A percentile compares a stretch with the other conserved stretches of the same genome.
Evolutionary conservation across 2,888 invertebrate genomes (phyloP).

Genomic region (Pharmacophagus antenor): DNA sequence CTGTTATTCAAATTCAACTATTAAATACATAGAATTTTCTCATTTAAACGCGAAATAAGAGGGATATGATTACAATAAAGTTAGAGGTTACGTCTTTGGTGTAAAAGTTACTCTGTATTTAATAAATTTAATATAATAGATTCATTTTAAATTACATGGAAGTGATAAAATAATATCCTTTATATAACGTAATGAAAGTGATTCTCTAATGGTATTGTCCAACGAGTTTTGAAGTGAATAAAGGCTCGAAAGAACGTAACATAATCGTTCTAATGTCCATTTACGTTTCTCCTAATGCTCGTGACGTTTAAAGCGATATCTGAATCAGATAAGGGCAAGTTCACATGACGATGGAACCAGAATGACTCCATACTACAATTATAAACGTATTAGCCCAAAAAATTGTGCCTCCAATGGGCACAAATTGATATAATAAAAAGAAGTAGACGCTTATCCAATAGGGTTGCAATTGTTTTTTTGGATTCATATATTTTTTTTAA

Average conservation of each 20-base stretch:
- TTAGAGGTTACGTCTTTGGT: too few species aligned
- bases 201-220: conserved; percentile 15
- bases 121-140: too few species aligned
- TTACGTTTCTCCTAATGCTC: conserved; percentile 57
- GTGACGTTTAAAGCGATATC: conserved; percentile 44
- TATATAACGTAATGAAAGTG: not conserved
- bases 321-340: conserved; percentile 66
- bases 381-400: conserved; percentile 78
- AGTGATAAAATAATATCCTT: not conserved
- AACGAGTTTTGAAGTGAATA: conserved; percentile 39
- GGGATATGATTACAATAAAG: too few species aligned
- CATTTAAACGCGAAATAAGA: too few species aligned
- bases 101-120: too few species aligned
- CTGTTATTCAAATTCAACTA: too few species aligned
- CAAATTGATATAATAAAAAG: conserved; percentile 81
- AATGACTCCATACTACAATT: conserved; percentile 71
- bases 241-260: conserved; percentile 46
- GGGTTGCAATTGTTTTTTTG: conserved; percentile 34
- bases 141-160: not conserved
- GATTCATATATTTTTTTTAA: not conserved
- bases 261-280: conserved; percentile 43
- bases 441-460: conserved; percentile 43
- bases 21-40: too few species aligned
- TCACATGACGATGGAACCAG: conserved; percentile 56
- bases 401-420: conserved; percentile 76